Evolutionary conservation across 1,140 invertebrate genomes (phyloP).

Genomic region (Hyles vespertilio): DNA sequence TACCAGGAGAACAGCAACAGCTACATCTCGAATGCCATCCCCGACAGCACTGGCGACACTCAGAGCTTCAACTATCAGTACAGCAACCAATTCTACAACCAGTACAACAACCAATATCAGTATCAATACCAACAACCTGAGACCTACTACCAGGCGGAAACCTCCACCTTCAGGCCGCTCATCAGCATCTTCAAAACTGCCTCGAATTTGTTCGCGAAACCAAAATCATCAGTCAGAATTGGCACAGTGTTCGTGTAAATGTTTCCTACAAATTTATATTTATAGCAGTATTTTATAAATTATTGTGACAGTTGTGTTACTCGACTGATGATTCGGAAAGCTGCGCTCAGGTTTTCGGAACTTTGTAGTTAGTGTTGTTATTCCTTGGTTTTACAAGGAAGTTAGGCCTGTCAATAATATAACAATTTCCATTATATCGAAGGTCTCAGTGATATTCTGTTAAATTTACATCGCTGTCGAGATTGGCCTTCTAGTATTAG

Average conservation of each 20-base stretch:
- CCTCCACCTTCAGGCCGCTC: conserved; percentile 56
- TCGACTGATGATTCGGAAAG: conserved; percentile 69
- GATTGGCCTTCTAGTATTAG: conserved; percentile 67
- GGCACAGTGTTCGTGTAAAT: conserved; percentile 56
- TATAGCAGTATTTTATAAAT: conserved; percentile 66
- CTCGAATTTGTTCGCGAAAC: conserved; percentile 57
- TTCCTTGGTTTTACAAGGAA: conserved; percentile 73
- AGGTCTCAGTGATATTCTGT: conserved; percentile 49
- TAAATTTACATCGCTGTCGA: conserved; percentile 51
- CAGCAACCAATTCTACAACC: conserved; percentile 51
- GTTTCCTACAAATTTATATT: conserved; percentile 14
- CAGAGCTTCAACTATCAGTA: conserved; percentile 55
- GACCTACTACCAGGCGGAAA: conserved; percentile 44
- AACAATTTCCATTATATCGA: conserved; percentile 40
- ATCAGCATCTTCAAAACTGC: conserved; percentile 63
- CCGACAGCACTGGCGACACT: conserved; percentile 57
- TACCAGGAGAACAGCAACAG: conserved; percentile 58
- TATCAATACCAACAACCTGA: conserved; percentile 55
- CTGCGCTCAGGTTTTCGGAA: conserved; percentile 47
- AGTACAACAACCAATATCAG: conserved; percentile 60
- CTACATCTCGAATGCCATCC: conserved; percentile 67
- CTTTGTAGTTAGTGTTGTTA: conserved; percentile 59
- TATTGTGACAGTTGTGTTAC: conserved; percentile 65
- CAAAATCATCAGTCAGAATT: conserved; percentile 55
- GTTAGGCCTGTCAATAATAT: conserved; percentile 31